Percentiles rank a stretch among this genome's conserved stretches.
phyloP scores from a whole-genome alignment of 2,113 vertebrate species.

The Emberiza fucata region DNA sequence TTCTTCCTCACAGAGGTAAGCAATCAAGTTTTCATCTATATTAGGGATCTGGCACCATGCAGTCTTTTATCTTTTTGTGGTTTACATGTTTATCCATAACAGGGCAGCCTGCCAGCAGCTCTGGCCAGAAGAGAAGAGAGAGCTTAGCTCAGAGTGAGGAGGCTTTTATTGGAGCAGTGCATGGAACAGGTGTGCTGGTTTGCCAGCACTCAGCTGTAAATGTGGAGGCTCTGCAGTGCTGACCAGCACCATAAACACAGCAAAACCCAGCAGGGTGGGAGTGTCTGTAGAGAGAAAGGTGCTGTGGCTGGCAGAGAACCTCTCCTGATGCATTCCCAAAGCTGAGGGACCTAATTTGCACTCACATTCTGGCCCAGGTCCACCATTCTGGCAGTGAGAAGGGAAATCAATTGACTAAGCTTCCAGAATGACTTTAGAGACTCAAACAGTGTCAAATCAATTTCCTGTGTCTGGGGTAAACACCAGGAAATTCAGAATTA shows the following conservation, averaged over 20 bases:
- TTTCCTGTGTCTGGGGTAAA: neutral
- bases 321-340: neutral
- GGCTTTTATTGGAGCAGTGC: neutral
- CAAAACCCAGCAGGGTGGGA: rapidly evolving
- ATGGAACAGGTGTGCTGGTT: neutral
- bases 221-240: neutral
- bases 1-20: neutral
- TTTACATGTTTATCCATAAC: neutral
- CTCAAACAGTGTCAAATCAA: neutral
- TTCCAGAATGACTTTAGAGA: neutral
- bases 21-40: neutral
- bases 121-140: neutral
- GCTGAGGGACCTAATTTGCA: neutral
- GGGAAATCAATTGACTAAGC: neutral
- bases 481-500: neutral
- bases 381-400: neutral
- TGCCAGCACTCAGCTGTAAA: neutral
- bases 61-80: neutral
- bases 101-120: neutral
- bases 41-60: neutral
- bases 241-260: neutral
- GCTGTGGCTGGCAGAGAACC: neutral
- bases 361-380: neutral
- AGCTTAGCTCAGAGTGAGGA: neutral
- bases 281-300: neutral